Evolutionary conservation across 1,140 invertebrate species (phyloP).

Genomic region (Drosophila nannoptera): DNA sequence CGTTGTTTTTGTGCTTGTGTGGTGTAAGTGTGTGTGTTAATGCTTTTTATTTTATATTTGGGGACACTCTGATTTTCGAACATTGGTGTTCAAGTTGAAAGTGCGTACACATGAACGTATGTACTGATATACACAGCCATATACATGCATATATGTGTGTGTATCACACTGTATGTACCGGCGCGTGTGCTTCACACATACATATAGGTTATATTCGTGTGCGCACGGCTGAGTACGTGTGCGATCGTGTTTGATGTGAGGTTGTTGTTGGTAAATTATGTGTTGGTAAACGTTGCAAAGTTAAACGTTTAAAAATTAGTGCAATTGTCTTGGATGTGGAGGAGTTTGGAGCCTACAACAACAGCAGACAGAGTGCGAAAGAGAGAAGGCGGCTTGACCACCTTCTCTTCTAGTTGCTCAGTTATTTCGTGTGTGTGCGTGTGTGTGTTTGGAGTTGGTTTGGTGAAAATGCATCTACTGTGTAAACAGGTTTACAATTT

Average conservation of each 20-base stretch:
- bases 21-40: background rate
- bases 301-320: constrained; percentile 51
- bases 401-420: constrained; percentile 21
- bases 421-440: constrained; percentile 3
- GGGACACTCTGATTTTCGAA: constrained; percentile 53
- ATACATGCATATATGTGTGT: constrained; percentile 12
- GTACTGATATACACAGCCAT: background rate
- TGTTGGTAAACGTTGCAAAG: constrained; percentile 40
- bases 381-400: constrained; percentile 27
- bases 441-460: constrained; percentile 21
- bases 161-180: constrained; percentile 42
- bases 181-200: constrained; percentile 22
- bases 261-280: constrained; percentile 14
- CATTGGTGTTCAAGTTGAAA: constrained; percentile 38
- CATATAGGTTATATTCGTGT: constrained; percentile 12
- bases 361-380: background rate
- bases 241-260: constrained; percentile 6
- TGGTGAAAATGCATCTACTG: constrained; percentile 49
- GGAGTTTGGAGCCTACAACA: constrained; percentile 13
- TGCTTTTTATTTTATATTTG: constrained; percentile 45
- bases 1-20: constrained; percentile 26
- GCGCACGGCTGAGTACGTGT: constrained; percentile 4
- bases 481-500: constrained; percentile 46
- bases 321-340: constrained; percentile 34
- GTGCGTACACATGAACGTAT: constrained; percentile 17